Evolutionary conservation across 2,888 invertebrate genomes (phyloP).

Genomic region (Tanypteryx hageni): DNA sequence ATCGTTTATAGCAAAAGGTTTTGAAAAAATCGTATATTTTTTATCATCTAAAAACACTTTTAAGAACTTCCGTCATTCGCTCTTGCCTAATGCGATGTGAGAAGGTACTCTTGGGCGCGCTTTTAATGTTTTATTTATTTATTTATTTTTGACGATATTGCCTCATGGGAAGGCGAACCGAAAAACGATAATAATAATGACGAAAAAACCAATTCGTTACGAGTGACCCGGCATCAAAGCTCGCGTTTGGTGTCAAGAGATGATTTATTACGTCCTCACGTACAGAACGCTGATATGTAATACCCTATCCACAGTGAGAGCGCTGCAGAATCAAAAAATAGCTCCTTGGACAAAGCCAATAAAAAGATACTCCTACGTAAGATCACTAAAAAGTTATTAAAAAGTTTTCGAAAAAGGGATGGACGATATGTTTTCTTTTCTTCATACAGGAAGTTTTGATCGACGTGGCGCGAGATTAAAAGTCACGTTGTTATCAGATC

Average conservation of each 20-base stretch:
- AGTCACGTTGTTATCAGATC: not conserved
- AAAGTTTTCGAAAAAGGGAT: slow-evolving; percentile 4
- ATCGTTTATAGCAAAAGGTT: not conserved
- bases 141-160: no score
- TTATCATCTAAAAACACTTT: no score
- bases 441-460: not conserved
- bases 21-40: not conserved
- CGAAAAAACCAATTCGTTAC: not conserved
- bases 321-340: not conserved
- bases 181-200: no score
- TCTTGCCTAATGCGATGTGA: not conserved
- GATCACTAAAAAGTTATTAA: not conserved
- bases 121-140: no score
- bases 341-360: no score
- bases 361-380: not conserved
- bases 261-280: no score
- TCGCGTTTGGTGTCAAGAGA: not conserved
- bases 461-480: not conserved
- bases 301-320: not conserved
- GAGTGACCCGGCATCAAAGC: not conserved
- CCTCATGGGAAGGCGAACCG: not conserved
- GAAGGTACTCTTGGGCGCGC: slow-evolving; percentile 21
- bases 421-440: not conserved
- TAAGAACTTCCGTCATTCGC: no score
- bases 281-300: no score